A percentile compares a stretch with the other conserved stretches of the same genome.
Conservation (phyloP, 2,113 vertebrate genomes). For the Potamarius usumacintae region DNA sequence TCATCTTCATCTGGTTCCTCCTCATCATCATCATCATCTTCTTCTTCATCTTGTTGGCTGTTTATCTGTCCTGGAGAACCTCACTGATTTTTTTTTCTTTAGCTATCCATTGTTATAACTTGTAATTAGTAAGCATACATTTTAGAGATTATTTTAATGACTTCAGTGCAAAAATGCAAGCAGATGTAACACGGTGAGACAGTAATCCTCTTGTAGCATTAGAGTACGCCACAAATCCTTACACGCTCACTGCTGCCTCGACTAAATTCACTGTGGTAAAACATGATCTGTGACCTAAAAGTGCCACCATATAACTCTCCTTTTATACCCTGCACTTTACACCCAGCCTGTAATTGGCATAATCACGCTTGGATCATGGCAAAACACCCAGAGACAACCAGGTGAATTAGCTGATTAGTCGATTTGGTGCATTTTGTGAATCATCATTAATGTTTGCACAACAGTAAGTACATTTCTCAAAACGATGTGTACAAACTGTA, state of each 20-base stretch:
- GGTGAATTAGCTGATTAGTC: not conserved
- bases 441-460: too few species aligned
- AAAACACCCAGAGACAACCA: too few species aligned
- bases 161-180: not conserved
- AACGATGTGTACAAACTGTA: too few species aligned
- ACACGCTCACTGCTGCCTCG: not conserved
- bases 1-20: not conserved
- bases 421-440: too few species aligned
- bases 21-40: not conserved
- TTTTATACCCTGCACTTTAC: constrained; percentile 20
- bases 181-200: not conserved
- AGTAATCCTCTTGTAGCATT: not conserved
- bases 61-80: not conserved
- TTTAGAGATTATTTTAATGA: not conserved
- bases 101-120: not conserved
- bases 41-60: not conserved
- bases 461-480: too few species aligned
- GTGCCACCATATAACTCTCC: not conserved
- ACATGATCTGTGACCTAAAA: not conserved
- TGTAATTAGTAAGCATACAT: not conserved
- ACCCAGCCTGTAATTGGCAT: not conserved
- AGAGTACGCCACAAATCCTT: not conserved
- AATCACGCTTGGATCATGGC: not conserved
- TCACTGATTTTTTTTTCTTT: not conserved
- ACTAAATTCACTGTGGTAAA: constrained; percentile 17